Percentiles rank a stretch among this genome's conserved stretches.
These are phyloP conservation scores for Pygmarrhopalites habei DNA, from an alignment of 1,140 invertebrate genomes.

Conservation along the genomic window DNA sequence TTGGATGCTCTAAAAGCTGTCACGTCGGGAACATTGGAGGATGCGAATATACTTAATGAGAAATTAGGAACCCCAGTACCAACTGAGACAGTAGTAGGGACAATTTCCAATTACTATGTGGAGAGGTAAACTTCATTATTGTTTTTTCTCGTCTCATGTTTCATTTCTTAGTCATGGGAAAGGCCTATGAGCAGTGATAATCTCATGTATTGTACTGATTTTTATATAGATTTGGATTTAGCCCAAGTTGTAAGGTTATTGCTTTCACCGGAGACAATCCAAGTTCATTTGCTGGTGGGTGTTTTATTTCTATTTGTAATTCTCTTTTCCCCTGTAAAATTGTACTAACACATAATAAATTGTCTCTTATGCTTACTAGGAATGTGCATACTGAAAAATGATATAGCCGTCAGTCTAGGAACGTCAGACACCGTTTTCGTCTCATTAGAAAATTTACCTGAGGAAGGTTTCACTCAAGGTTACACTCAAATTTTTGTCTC, in stretches of 20 bases:
- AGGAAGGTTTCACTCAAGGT: conserved; percentile 55
- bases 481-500: too few relatives aligned
- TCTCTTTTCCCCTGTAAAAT: not conserved
- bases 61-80: conserved; percentile 64
- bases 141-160: too few relatives aligned
- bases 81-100: conserved; percentile 60
- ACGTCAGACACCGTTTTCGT: conserved; percentile 89
- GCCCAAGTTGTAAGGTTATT: conserved; percentile 66
- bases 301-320: too few relatives aligned
- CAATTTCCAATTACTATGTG: conserved; percentile 69
- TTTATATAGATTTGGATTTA: conserved; percentile 86
- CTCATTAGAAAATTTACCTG: conserved; percentile 50
- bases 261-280: conserved; percentile 94
- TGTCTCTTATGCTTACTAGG: too few relatives aligned
- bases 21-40: conserved; percentile 47
- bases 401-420: conserved; percentile 81
- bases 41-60: conserved; percentile 45
- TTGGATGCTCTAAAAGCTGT: conserved; percentile 61
- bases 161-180: too few relatives aligned
- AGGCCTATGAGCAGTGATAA: too few relatives aligned
- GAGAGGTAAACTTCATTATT: too few relatives aligned
- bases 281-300: conserved; percentile 65
- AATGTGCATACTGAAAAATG: conserved; percentile 67
- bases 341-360: conserved; percentile 4
- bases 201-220: too few relatives aligned